Evolutionary conservation across 1,140 invertebrate species (phyloP).

Genomic region (Leucophenga varia): DNA sequence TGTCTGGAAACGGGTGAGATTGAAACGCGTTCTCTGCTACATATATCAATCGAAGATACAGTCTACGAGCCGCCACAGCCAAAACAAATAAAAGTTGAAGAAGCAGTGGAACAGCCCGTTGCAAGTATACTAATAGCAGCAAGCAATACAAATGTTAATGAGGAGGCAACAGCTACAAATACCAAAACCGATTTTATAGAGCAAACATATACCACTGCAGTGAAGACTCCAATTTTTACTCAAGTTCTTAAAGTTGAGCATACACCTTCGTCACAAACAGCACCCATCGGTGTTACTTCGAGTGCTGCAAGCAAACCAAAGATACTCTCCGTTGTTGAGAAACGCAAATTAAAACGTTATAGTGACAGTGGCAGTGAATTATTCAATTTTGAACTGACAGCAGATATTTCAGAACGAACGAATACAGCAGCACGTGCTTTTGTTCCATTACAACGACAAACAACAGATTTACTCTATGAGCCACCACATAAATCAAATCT

Average conservation of each 20-base stretch:
- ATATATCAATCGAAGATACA: slow-evolving; percentile 49
- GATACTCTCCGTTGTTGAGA: slow-evolving; percentile 43
- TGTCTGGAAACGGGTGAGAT: slow-evolving; percentile 28
- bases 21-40: slow-evolving; percentile 33
- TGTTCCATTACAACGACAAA: slow-evolving; percentile 27
- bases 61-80: slow-evolving; percentile 34
- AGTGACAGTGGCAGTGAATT: slow-evolving; percentile 3
- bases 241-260: slow-evolving; percentile 42
- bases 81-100: too few species aligned
- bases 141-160: too few species aligned
- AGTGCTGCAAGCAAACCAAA: slow-evolving; percentile 42
- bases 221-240: slow-evolving; percentile 29
- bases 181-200: too few species aligned
- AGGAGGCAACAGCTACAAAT: too few species aligned
- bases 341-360: slow-evolving; percentile 30
- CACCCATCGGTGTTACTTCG: slow-evolving; percentile 22
- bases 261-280: not conserved
- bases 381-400: too few species aligned
- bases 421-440: slow-evolving; percentile 11
- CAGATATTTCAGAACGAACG: too few species aligned
- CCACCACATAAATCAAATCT: slow-evolving; percentile 34
- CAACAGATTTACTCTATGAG: slow-evolving; percentile 27
- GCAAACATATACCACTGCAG: too few species aligned
- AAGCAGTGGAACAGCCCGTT: too few species aligned
- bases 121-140: too few species aligned